Base-by-base conservation (phyloP, 2,797 vertebrate genomes). In the Coregonus suidteri region DNA sequence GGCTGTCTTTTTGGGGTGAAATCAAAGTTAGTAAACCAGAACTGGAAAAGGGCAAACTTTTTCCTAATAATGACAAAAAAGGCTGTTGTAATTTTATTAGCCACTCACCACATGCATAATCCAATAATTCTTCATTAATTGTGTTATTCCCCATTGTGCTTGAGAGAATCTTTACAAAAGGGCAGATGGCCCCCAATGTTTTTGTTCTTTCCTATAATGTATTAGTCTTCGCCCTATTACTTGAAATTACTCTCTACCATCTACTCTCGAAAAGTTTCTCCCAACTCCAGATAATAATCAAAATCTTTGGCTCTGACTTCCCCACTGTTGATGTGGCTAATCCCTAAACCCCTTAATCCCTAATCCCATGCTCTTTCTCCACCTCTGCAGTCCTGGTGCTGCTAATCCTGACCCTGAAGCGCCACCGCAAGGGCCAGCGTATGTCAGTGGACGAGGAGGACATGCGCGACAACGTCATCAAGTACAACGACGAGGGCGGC, bases 391-490 rank as follows among this genome's bases (percentile, higher is more conserved):
- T 99, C 81, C 94, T 99, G 56, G 96, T 98, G 77, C 92, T 99
- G 77, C 95, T 99, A 83, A 98, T 99, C 91, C 94, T 99, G 85
- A 97, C 97, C 0, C 94, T 99, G 83, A 96, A 98, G 89, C 95
- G 98, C 13, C 97, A 99, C 93, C 94, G 98, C 78, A 99, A 99
- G 88, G 96, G 96, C 86, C 97, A 97, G 86, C 93, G 97, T 86
- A 95, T 95, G 79, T 93, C 97, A 0, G 98, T 99, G 75, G 97
- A 99, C 1, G 98, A 99, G 0, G 98, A 99, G 93, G 98, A 99
- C 93, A 99, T 99, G 98, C 93, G 98, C 3, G 98, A 99, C 92
- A 99, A 99, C 67, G 98, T 99, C 90, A 99, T 99, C 94, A 99
- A 99, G 84, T 99, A 99, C 95, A 99, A 99, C 0, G 98, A 99